Evolutionary conservation across 2,797 vertebrate genomes (phyloP).

Genomic region (Onychomys leucogaster): DNA sequence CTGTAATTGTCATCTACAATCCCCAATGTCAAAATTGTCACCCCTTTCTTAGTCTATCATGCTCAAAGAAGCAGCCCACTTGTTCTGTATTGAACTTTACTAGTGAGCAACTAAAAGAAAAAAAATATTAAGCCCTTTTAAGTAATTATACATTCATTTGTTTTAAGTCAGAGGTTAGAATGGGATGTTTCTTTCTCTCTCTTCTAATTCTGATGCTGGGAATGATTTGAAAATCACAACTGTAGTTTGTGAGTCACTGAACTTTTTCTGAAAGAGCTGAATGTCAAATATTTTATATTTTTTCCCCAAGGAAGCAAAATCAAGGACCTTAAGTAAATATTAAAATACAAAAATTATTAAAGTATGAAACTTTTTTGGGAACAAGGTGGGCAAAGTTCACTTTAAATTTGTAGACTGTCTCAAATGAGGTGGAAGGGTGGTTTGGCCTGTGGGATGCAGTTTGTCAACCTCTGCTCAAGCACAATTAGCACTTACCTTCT

Average conservation of each 20-base stretch:
- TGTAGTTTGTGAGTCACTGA: background rate
- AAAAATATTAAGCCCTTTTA: background rate
- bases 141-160: constrained; percentile 43
- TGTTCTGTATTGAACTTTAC: background rate
- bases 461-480: background rate
- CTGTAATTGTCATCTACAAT: constrained; percentile 18
- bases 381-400: background rate
- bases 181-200: background rate
- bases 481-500: background rate
- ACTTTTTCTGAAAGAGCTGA: background rate
- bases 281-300: constrained; percentile 15
- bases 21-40: constrained; percentile 49
- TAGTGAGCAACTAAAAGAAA: background rate
- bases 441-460: background rate
- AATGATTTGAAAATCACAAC: constrained; percentile 12
- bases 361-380: background rate
- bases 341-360: constrained; percentile 4
- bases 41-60: background rate
- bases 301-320: background rate
- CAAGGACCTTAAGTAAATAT: background rate
- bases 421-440: background rate
- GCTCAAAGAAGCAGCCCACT: background rate
- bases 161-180: background rate
- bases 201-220: background rate
- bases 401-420: background rate